Evolutionary conservation across 2,888 invertebrate genomes (phyloP), one percentile per base, ranked within the genome.

Genomic region (Toxonevra muliebris): DNA sequence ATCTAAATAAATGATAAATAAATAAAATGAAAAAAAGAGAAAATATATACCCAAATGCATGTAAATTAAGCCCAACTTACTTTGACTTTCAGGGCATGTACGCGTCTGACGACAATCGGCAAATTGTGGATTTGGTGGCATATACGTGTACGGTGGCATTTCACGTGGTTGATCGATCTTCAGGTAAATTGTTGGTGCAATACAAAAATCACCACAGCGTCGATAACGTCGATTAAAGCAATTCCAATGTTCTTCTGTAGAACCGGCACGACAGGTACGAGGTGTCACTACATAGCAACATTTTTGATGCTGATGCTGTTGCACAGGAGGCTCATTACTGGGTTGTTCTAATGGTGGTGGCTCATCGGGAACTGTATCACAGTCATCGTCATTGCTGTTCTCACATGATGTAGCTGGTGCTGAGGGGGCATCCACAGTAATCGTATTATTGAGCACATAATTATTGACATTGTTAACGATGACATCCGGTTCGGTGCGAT

Each of bases 241-340:
- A 4, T 71, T 70, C 79, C 81, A 82, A 1, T 65, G 70, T 13
- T 19, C 15, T 9, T 66, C 66, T n/a, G 52, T 40, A 61, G 68
- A 11, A 5, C 43, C 54, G 58, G 53, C n/a, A 11, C 70, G 68
- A 61, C 83, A 83, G 8, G 75, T 72, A 0, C 80, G 74, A 1
- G 83, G 84, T 0, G 79, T 74, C 19, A 79, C 58, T 12, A 83
- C 75, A 3, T 63, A 73, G 62, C 83, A 83, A 64, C 83, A 83
- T 1, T 70, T 71, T 4, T 42, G 40, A n/a, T 15, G 30, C 30
- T 2, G 30, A 2, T 30, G 30, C 30, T 30, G 30, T 2, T 4
- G 7, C 30, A 30, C 30, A 30, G 30, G 30, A 2, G 2, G 17
- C n/a, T n/a, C n/a, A n/a, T n/a, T n/a, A n/a, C n/a, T n/a, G 12